Conservation (phyloP, 1,140 invertebrate genomes). For the Copidosoma floridanum region DNA sequence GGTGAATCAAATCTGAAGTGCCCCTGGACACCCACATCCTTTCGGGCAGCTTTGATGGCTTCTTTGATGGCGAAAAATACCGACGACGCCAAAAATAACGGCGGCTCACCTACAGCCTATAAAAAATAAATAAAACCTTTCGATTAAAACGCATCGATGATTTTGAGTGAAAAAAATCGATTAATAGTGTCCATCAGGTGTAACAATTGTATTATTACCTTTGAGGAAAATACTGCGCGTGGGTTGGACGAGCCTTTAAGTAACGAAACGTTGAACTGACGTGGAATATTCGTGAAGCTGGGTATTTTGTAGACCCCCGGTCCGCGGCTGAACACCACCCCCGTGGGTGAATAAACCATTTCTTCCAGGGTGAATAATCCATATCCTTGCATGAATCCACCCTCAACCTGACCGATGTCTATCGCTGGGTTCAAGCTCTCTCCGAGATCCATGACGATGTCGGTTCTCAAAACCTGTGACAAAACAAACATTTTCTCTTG, state of each 20-base stretch:
- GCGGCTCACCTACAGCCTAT: conserved; percentile 92
- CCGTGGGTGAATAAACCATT: conserved; percentile 77
- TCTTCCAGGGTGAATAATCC: conserved; percentile 89
- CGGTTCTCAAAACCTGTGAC: conserved; percentile 74
- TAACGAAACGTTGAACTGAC: conserved; percentile 88
- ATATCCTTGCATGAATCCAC: conserved; percentile 89
- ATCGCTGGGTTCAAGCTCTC: conserved; percentile 93
- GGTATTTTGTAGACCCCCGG: conserved; percentile 93
- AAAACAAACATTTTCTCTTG: neutral
- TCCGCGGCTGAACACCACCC: conserved; percentile 78
- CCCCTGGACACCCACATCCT: conserved; percentile 63
- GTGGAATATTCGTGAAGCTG: conserved; percentile 83
- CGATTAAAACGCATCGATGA: conserved; percentile 29
- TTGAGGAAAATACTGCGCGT: conserved; percentile 89
- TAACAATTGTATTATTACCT: conserved; percentile 59
- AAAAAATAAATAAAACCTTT: too few relatives aligned
- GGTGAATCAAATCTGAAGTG: conserved; percentile 79
- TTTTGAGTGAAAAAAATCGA: neutral
- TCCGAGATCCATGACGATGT: conserved; percentile 95
- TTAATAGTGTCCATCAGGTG: neutral
- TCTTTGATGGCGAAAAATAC: conserved; percentile 89
- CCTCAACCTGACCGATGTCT: conserved; percentile 93
- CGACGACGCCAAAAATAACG: conserved; percentile 82
- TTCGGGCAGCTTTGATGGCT: conserved; percentile 76
- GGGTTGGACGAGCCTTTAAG: conserved; percentile 85